Evolutionary conservation across 2,113 vertebrate species (phyloP).

Genomic region (Delphinus delphis): DNA sequence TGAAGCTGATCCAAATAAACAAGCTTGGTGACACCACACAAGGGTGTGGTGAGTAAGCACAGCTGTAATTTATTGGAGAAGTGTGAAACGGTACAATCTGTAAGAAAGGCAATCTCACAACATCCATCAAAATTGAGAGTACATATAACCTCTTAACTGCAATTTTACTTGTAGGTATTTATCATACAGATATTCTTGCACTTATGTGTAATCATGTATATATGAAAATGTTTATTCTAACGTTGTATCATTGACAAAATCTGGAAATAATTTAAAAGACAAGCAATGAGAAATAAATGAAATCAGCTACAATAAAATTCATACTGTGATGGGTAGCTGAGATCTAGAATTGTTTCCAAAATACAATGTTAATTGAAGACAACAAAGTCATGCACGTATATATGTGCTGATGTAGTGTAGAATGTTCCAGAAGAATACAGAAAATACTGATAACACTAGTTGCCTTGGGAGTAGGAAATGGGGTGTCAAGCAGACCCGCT

Average conservation of each 20-base stretch:
- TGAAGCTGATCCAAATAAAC: background rate
- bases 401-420: background rate
- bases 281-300: background rate
- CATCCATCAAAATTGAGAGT: background rate
- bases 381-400: background rate
- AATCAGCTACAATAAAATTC: background rate
- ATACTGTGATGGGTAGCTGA: background rate
- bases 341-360: background rate
- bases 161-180: background rate
- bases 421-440: background rate
- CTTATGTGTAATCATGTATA: background rate
- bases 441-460: background rate
- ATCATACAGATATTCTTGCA: background rate
- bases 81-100: background rate
- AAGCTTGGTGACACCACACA: too few species aligned
- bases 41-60: accelerated
- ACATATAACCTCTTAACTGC: background rate
- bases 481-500: background rate
- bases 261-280: background rate
- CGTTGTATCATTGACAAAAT: background rate
- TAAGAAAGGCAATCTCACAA: background rate
- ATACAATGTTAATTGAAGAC: background rate
- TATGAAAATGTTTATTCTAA: background rate
- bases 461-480: background rate
- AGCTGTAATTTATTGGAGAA: background rate